Base-by-base conservation (phyloP, 2,888 invertebrate species). In the Aphodius sticticus region DNA sequence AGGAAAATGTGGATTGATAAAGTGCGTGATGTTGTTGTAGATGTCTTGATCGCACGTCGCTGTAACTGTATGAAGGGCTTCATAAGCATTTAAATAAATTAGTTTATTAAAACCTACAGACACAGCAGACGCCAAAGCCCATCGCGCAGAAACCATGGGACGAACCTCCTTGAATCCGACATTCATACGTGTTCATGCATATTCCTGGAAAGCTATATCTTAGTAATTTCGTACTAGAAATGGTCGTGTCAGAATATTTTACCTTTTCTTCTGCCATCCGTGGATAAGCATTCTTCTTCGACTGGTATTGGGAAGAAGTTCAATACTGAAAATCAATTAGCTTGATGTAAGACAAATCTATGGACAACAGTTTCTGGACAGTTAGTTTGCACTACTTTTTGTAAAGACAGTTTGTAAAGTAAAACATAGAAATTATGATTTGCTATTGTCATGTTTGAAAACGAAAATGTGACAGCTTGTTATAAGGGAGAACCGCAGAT, bases 281-380 rank as follows among this genome's bases (percentile, higher is more conserved):
- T 90, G 0, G 96, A 93, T 81, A 92, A 88, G 86, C 96, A 96
- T 88, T 96, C 96, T 74, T 94, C 93, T 89, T 95, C 95, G 5
- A 95, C 95, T 1, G 96, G 95, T 80, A 96, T 94, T 0, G 96
- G 95, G 88, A 96, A 95, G 87, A 96, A 94, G 88, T 96, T 96
- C 82, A 96, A 91, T 77, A 96, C 96, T 94, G 89, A 88, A 26
- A 37, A 36, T 7, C 7, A n/a, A 26, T 26, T 26, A 26, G 1
- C 3, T 26, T 3, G 26, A 26, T 26, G 3, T 26, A 2, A 26
- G 26, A 26, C 26, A n/a, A n/a, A n/a, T n/a, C n/a, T n/a, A n/a
- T n/a, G n/a, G n/a, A 6, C 72, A 36, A 3, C n/a, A 14, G 3
- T 16, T 72, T 36, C 72, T 6, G 7, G 38, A 38, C 38, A 38